These are phyloP conservation scores for Chamaetylas fuelleborni DNA, from an alignment of 2,113 vertebrate genomes.

Conservation along the genomic window DNA sequence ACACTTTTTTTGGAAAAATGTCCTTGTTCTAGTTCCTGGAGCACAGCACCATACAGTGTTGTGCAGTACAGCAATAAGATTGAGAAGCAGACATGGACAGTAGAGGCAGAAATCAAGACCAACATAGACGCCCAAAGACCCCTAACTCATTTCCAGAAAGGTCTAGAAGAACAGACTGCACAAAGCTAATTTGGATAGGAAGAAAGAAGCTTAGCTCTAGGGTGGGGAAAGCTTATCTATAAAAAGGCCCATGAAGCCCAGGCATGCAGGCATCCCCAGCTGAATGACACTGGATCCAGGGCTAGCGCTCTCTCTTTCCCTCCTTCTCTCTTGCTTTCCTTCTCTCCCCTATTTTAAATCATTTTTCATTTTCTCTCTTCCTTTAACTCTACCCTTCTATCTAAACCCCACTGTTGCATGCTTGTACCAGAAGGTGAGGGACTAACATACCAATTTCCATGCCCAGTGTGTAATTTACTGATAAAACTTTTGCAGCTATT, in stretches of 20 bases:
- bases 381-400: background rate
- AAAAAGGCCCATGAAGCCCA: background rate
- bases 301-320: background rate
- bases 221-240: background rate
- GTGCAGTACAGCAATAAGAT: background rate
- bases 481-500: background rate
- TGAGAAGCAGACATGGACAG: background rate
- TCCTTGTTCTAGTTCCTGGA: background rate
- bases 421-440: background rate
- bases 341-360: fast-evolving
- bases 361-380: background rate
- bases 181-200: background rate
- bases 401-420: background rate
- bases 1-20: background rate
- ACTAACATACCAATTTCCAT: background rate
- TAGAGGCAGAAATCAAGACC: background rate
- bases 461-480: background rate
- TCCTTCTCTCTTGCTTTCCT: no score
- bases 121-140: background rate
- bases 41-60: background rate
- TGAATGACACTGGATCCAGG: background rate
- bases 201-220: background rate
- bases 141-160: background rate
- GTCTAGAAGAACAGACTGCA: fast-evolving
- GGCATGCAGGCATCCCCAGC: background rate